Conservation (phyloP, 2,888 invertebrate species). For the Epinotia demarniana region DNA sequence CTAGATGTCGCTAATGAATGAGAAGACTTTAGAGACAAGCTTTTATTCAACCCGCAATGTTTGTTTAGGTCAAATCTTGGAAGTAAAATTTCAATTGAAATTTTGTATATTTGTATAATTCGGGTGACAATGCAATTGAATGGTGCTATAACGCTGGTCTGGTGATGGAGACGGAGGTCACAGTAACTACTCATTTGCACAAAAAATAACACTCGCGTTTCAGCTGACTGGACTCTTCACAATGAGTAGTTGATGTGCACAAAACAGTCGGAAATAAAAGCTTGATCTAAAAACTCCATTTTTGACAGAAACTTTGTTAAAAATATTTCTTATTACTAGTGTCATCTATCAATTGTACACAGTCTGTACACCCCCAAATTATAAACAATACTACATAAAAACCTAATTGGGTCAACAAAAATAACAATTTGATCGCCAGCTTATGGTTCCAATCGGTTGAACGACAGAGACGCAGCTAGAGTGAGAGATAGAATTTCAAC, state of each 20-base stretch:
- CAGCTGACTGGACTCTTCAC: too few species aligned
- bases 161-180: too few species aligned
- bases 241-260: too few species aligned
- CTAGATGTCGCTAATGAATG: conserved; percentile 25
- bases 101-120: too few species aligned
- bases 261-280: too few species aligned
- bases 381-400: conserved; percentile 35
- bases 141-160: too few species aligned
- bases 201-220: too few species aligned
- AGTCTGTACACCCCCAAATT: background rate
- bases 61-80: background rate
- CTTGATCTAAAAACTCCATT: background rate
- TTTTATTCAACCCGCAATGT: background rate
- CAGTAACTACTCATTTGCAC: too few species aligned
- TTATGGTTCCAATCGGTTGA: background rate
- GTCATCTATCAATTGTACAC: conserved; percentile 17
- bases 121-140: too few species aligned
- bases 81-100: too few species aligned
- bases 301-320: background rate
- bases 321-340: background rate
- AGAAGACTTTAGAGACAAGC: background rate
- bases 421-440: background rate
- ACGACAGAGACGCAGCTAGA: background rate
- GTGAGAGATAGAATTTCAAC: too few species aligned
- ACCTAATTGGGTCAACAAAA: conserved; percentile 5